Base-by-base conservation (phyloP, 1,140 invertebrate genomes). In the Sarcophaga bullata region DNA sequence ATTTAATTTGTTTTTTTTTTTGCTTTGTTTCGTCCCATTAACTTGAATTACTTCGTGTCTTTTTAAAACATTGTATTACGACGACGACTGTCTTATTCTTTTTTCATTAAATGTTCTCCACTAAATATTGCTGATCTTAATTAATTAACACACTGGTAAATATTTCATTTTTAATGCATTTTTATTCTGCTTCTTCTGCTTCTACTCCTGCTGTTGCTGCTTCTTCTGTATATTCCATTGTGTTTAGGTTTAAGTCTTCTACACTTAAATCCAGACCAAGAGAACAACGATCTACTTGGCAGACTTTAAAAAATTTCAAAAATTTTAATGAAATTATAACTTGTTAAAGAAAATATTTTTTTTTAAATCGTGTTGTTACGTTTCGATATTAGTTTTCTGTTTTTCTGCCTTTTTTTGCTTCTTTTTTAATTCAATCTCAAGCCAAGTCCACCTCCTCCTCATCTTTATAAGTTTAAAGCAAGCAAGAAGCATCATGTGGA, bases 321-420 rank as follows among this genome's bases (percentile, higher is more conserved):
- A 50, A 78, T 78, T 78, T 78, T 78, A 78, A 78, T 78, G 75
- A 78, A 78, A 78, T 78, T 78, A 78, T 78, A 78, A 78, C 75
- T 78, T 78, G 75, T 78, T 78, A 50, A 50, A 52, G 75, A 78
- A 78, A 78, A n/a, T n/a, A n/a, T n/a, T 78, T 52, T 78, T 78
- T 78, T 50, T 76, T 47, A 50, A 76, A 76, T 78, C 17, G 7
- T 78, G 17, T 78, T 78, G 49, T 50, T 76, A 76, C 47, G 46
- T 76, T 49, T 49, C 15, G 62, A 1, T 19, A 0, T 72, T 19
- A 72, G 62, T 37, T 37, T 37, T 37, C 25, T 37, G 25, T 37
- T n/a, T n/a, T n/a, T n/a, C n/a, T n/a, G n/a, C n/a, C n/a, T n/a
- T n/a, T n/a, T n/a, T n/a, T n/a, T 1, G 25, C 25, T 4, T 37